Conservation (phyloP, 2,113 vertebrate genomes). For the Paramormyrops kingsleyae region DNA sequence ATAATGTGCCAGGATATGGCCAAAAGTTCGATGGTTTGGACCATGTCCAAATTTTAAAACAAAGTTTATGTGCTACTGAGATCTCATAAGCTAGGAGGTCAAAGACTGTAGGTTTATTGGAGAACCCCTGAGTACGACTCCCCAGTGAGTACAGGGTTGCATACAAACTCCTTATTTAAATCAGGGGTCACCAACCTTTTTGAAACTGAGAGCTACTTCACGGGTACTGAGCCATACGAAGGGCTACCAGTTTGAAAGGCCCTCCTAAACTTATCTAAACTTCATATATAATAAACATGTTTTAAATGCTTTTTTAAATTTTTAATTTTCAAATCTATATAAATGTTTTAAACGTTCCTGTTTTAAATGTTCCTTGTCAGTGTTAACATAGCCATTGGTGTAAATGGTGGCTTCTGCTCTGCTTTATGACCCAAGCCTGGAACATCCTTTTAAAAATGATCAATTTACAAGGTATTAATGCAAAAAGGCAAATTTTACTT, state of each 20-base stretch:
- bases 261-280: no score
- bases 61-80: not conserved
- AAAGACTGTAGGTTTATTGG: not conserved
- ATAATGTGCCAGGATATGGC: not conserved
- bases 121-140: not conserved
- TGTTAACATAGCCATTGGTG: not conserved
- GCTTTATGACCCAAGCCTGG: not conserved
- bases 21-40: not conserved
- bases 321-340: no score
- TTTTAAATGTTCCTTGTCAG: not conserved
- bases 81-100: not conserved
- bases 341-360: no score
- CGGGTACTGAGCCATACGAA: no score
- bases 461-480: not conserved
- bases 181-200: no score
- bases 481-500: not conserved
- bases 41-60: no score
- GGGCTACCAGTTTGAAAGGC: no score
- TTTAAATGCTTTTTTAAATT: no score
- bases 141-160: not conserved
- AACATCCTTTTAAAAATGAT: not conserved
- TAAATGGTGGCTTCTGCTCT: not conserved
- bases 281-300: no score
- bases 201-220: no score
- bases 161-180: not conserved